Base-by-base conservation (phyloP, 2,113 vertebrate species). In the Typhlomys cinereus region DNA sequence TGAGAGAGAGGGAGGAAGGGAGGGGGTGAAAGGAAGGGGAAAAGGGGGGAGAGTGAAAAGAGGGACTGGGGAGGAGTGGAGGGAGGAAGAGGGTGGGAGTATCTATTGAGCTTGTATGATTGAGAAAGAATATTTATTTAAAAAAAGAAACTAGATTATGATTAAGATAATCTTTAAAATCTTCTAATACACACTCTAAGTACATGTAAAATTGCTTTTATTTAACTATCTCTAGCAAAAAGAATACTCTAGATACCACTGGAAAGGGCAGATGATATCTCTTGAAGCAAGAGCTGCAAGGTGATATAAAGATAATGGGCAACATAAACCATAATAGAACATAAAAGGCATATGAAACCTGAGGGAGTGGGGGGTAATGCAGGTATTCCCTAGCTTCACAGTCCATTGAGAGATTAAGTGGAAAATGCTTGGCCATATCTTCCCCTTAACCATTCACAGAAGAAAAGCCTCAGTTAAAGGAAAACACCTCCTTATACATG, bases 371-470 rank as follows among this genome's bases (percentile, higher is more conserved):
- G 18, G 13, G n/a, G n/a, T 52, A 13, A 36, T 75, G 41, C 81
- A 81, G 57, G 67, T 5, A 0, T 79, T 80, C 29, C 13, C 25
- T 82, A 69, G 89, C 52, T 89, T n/a, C 11, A 81, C 61, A 95
- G n/a, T 61, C 57, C 80, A 79, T 0, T 81, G 41, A 11, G 36
- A 75, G 52, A 67, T 70, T 82, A 69, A 69, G 41, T 31, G 13
- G 64, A 31, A 36, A 78, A 36, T 57, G 27, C 7, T 15, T 73
- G 85, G 69, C 39, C 20, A 18, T 80, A 10, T 44, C 48, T 21
- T 89, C 31, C 25, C 44, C 39, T 61, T 66, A 92, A 67, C 21
- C 41, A 90, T 83, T 94, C 48, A 78, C 36, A 88, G 17, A 92
- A 67, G 27, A 73, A 27, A 90, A 87, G 41, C 4, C 57, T 85